Base-by-base conservation (phyloP, 2,113 vertebrate species). In the Colius striatus region DNA sequence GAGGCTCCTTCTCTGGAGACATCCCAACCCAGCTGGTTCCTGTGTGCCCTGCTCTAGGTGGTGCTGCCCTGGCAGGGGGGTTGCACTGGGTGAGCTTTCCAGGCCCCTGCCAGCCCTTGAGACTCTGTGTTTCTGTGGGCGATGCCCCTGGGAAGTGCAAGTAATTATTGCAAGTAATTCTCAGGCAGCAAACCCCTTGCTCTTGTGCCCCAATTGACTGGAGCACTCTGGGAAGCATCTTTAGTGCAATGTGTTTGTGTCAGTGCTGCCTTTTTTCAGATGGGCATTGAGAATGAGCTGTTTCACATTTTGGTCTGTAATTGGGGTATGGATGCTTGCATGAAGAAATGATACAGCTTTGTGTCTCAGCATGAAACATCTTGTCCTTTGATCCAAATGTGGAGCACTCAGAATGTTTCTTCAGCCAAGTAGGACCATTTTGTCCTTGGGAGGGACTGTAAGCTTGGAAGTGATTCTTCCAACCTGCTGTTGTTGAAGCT, bases 151-250 rank as follows among this genome's bases (percentile, higher is more conserved):
- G 43, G 71, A 3, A 3, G 47, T 1, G 38, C 30, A 6, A 25
- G 36, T 5, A 3, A n/a, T n/a, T n/a, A n/a, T n/a, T n/a, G n/a
- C n/a, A n/a, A n/a, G n/a, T n/a, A n/a, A 1, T 4, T 23, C 27
- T 5, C 3, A 0, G 21, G 27, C 38, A 62, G 86, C 45, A 2
- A 4, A 4, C 16, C 20, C 8, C 34, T 18, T 15, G 51, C 26
- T 72, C 4, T 11, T 5, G 26, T 9, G 22, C 47, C 53, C 27
- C 7, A 2, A 53, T 5, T 17, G 9, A 0, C 16, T 0, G 0
- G 1, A 2, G 32, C 23, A 0, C 20, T 0, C 15, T 8, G 3
- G 11, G 47, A 5, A 16, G 67, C 38, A 41, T 3, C 29, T 7
- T 13, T 4, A 2, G 36, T 3, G 32, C 8, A 36, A 5, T 5